A percentile compares a stretch with the other conserved stretches of the same genome.
phyloP scores from a whole-genome alignment of 2,888 invertebrate species.

The Dione vanillae region DNA sequence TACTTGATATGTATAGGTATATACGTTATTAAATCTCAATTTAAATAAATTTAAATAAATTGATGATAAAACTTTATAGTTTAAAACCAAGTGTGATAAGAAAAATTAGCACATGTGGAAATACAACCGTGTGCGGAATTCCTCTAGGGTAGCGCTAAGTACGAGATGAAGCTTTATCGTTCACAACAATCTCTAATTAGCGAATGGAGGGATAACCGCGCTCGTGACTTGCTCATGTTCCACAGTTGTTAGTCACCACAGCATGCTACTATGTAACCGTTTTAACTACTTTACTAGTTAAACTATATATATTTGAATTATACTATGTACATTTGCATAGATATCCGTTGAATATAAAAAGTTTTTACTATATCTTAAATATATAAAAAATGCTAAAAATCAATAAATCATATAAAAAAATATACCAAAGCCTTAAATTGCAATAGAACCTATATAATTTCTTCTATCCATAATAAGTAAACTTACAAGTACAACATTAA shows the following conservation, averaged over 20 bases:
- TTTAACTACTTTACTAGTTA: neutral
- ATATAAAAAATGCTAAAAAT: no score
- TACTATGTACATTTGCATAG: no score
- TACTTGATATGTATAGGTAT: neutral
- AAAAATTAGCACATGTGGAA: neutral
- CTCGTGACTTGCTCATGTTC: constrained; percentile 43
- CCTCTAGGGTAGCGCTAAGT: constrained; percentile 46
- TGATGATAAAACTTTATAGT: neutral
- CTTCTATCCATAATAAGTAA: no score
- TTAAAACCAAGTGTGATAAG: neutral
- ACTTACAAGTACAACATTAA: neutral
- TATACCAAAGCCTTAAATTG: no score
- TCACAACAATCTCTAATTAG: constrained; percentile 76
- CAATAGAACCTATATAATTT: no score
- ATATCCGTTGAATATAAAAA: no score
- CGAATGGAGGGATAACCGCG: constrained; percentile 47
- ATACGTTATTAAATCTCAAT: neutral
- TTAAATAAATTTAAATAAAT: neutral
- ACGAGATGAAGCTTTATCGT: constrained; percentile 53
- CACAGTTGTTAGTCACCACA: constrained; percentile 34
- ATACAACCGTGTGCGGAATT: constrained; percentile 21
- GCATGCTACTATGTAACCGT: constrained; percentile 9
- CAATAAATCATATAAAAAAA: no score
- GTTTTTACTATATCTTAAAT: no score
- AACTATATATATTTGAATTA: neutral